Conservation (phyloP, 2,797 vertebrate species). For the Brotula barbata region DNA sequence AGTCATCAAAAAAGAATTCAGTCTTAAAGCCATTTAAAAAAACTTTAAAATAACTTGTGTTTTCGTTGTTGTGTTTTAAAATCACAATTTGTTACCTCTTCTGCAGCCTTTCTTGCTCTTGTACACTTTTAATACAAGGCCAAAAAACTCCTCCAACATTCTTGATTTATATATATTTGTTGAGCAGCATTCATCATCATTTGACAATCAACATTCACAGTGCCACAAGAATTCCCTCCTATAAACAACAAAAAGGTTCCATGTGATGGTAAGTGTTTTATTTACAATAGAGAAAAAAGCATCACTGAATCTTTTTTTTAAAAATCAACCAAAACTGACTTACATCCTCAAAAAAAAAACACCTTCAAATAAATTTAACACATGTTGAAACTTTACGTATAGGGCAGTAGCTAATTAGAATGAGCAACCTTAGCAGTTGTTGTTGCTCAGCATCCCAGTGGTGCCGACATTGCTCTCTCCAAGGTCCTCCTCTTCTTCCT, state of each 20-base stretch:
- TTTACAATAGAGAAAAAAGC: constrained; percentile 57
- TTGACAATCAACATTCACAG: not conserved
- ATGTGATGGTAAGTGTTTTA: constrained; percentile 48
- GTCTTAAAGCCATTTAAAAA: too few species aligned
- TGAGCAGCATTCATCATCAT: not conserved
- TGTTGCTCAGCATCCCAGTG: constrained; percentile 48
- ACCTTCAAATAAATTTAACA: constrained; percentile 48
- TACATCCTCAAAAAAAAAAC: constrained; percentile 46
- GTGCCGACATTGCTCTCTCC: constrained; percentile 62
- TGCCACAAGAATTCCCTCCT: not conserved
- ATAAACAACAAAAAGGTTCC: not conserved
- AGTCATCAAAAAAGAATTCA: too few species aligned
- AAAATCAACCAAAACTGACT: constrained; percentile 33
- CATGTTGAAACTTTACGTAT: constrained; percentile 40
- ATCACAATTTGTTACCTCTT: too few species aligned
- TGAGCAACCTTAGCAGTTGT: constrained; percentile 53
- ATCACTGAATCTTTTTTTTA: constrained; percentile 29
- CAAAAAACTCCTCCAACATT: too few species aligned
- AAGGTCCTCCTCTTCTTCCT: constrained; percentile 69
- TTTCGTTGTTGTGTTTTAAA: too few species aligned
- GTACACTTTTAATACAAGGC: too few species aligned
- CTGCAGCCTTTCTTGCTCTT: too few species aligned
- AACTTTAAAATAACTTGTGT: too few species aligned
- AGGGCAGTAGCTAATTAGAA: constrained; percentile 34
- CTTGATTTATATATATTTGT: too few species aligned